These are phyloP conservation scores for Cromileptes altivelis DNA, from an alignment of 2,113 vertebrate species.

Conservation along the genomic window DNA sequence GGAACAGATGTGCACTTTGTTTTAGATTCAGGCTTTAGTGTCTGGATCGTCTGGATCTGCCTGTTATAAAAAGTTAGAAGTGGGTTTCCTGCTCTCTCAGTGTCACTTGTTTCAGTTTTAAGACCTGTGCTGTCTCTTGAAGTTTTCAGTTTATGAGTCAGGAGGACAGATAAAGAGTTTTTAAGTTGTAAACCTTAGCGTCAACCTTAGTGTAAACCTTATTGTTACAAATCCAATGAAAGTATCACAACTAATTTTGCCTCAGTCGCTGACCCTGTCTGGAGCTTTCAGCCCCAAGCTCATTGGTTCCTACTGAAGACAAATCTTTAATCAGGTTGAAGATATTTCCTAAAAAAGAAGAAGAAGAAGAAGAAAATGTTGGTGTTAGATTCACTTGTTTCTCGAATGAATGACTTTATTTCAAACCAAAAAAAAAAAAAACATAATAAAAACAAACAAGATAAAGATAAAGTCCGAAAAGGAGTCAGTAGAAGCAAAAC, in stretches of 20 bases:
- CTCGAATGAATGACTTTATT: too few species aligned
- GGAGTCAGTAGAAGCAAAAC: too few species aligned
- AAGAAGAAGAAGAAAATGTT: too few species aligned
- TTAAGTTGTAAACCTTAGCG: neutral
- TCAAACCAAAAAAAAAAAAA: too few species aligned
- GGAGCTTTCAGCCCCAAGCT: neutral
- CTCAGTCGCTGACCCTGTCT: neutral
- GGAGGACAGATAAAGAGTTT: neutral
- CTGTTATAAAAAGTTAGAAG: neutral
- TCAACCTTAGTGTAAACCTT: too few species aligned
- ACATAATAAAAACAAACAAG: too few species aligned
- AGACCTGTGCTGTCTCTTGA: neutral
- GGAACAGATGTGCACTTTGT: conserved; percentile 7
- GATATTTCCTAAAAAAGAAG: neutral
- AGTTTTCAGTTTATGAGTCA: neutral
- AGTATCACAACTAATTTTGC: neutral
- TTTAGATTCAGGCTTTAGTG: conserved; percentile 19
- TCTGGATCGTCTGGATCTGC: neutral
- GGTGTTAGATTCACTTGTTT: too few species aligned
- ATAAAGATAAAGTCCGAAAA: too few species aligned
- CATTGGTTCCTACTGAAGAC: neutral
- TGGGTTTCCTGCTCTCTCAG: neutral
- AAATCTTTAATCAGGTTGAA: neutral
- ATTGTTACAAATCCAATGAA: neutral
- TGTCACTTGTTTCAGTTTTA: neutral